Evolutionary conservation across 1,140 invertebrate genomes (phyloP).

Genomic region (Sycophaga agraensis): DNA sequence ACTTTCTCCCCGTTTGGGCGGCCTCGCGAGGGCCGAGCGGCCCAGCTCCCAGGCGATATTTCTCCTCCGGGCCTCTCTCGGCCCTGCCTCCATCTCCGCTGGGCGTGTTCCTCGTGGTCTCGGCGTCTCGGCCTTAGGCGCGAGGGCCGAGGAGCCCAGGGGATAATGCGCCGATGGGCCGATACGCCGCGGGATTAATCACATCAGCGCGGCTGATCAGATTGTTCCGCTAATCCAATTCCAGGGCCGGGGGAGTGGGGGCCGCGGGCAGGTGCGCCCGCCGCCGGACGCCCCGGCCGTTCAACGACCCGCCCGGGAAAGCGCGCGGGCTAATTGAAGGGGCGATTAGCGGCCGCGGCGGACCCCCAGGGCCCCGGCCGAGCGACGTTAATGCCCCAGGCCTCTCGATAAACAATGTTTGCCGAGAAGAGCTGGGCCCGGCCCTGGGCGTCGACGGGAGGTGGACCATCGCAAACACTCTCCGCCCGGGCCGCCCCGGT

Average conservation of each 20-base stretch:
- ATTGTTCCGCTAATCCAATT: slow-evolving; percentile 50
- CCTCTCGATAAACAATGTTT: slow-evolving; percentile 54
- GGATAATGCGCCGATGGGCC: slow-evolving; percentile 31
- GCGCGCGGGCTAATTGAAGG: neutral
- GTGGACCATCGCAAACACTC: slow-evolving; percentile 55
- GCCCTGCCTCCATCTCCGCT: neutral
- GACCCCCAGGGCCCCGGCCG: too few relatives aligned
- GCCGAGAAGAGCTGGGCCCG: slow-evolving; percentile 37
- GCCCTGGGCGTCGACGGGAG: slow-evolving; percentile 54
- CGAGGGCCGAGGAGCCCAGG: neutral
- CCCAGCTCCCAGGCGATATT: neutral
- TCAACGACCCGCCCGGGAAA: neutral
- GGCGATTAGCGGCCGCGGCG: too few relatives aligned
- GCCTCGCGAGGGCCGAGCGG: too few relatives aligned
- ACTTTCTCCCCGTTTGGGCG: neutral
- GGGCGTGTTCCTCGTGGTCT: slow-evolving; percentile 34
- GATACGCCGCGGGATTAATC: slow-evolving; percentile 37
- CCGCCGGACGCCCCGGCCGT: neutral
- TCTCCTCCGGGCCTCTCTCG: neutral
- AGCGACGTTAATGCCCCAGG: slow-evolving; percentile 40
- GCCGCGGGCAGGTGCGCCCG: too few relatives aligned
- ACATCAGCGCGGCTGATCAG: slow-evolving; percentile 34
- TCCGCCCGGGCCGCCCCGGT: slow-evolving; percentile 33
- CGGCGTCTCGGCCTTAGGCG: neutral
- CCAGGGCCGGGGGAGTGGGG: slow-evolving; percentile 36